These are phyloP conservation scores for Leptinotarsa undecemlineata DNA, from an alignment of 1,140 invertebrate species.

Conservation along the genomic window DNA sequence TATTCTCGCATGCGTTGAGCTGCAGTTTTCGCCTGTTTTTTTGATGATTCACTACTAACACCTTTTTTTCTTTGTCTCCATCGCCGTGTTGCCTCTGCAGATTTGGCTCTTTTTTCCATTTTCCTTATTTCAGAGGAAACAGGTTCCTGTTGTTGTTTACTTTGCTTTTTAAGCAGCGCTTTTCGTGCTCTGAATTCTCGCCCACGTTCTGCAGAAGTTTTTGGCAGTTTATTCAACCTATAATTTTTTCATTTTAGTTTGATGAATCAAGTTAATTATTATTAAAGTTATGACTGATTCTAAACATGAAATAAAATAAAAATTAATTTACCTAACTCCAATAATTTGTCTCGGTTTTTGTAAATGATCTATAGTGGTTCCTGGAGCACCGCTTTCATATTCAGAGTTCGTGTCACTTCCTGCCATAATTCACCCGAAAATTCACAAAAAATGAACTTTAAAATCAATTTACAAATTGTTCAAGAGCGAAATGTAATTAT, in stretches of 20 bases:
- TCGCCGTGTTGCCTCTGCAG: constrained; percentile 1
- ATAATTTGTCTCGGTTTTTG: not conserved
- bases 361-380: not conserved
- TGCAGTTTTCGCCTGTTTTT: not conserved
- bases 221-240: not conserved
- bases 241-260: not conserved
- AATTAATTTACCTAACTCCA: no score
- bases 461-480: not conserved
- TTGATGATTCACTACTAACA: not conserved
- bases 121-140: not conserved
- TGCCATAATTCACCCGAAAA: not conserved
- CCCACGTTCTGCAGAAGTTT: not conserved
- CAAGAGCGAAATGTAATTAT: not conserved
- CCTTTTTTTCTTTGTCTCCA: not conserved
- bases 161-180: not conserved
- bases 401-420: not conserved
- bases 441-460: constrained; percentile 6
- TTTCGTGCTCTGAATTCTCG: constrained; percentile 1
- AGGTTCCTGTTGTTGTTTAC: not conserved
- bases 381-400: not conserved
- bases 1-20: constrained; percentile 4
- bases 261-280: not conserved
- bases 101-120: not conserved
- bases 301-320: no score
- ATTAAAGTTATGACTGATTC: not conserved